A percentile compares a stretch with the other conserved stretches of the same genome.
phyloP scores from a whole-genome alignment of 1,140 invertebrate genomes.

The Aphaenogaster ashmeadi region DNA sequence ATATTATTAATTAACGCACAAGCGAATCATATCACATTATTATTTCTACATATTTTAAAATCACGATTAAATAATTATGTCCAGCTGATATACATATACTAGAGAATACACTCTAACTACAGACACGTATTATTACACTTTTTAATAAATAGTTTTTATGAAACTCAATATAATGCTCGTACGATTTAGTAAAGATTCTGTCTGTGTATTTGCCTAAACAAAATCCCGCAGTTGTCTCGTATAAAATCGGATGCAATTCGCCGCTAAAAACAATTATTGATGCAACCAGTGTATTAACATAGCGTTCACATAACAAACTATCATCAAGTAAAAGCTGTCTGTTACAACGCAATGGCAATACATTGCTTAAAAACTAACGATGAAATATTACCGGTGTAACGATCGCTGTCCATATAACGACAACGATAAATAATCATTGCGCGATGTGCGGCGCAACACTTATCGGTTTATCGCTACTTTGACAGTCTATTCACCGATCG shows the following conservation, averaged over 20 bases:
- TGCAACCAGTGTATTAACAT: neutral
- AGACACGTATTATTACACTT: neutral
- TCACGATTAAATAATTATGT: neutral
- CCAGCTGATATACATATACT: neutral
- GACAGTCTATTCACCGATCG: slow-evolving; percentile 2
- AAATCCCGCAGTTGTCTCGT: neutral
- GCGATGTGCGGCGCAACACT: slow-evolving; percentile 1
- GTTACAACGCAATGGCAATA: neutral
- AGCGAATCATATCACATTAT: neutral
- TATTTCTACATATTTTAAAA: neutral
- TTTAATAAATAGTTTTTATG: neutral
- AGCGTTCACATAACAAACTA: slow-evolving; percentile 11
- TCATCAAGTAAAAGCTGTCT: slow-evolving; percentile 3
- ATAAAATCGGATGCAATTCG: neutral
- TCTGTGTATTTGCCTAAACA: no score
- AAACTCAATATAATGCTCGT: neutral
- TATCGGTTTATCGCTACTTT: slow-evolving; percentile 34
- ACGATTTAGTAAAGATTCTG: neutral
- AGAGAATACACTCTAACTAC: neutral
- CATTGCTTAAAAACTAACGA: slow-evolving; percentile 25
- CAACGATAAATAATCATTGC: slow-evolving; percentile 47
- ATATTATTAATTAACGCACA: neutral
- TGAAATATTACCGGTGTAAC: slow-evolving; percentile 21
- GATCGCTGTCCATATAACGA: slow-evolving; percentile 12
- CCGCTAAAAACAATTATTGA: neutral